Percentiles rank a stretch among this genome's conserved stretches.
Conservation (phyloP, 2,888 invertebrate genomes). For the Laspeyria flexula region DNA sequence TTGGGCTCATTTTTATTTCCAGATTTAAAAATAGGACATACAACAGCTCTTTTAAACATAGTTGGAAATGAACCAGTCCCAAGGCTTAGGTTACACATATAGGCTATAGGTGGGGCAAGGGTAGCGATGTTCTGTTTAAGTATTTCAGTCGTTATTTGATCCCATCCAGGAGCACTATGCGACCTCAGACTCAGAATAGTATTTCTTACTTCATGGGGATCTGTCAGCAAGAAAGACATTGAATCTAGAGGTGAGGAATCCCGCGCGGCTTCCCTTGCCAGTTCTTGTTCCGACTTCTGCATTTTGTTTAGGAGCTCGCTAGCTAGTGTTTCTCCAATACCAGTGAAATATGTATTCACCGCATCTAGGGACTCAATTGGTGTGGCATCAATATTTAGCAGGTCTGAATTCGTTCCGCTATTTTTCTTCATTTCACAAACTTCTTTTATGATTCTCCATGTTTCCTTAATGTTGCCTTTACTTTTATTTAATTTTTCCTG, state of each 20-base stretch:
- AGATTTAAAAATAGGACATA: neutral
- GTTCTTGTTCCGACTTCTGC: neutral
- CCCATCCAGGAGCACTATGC: conserved; percentile 1
- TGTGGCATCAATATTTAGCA: neutral
- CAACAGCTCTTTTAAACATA: conserved; percentile 2
- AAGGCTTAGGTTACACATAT: neutral
- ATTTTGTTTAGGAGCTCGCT: neutral
- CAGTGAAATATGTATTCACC: too few relatives aligned
- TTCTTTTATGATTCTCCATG: neutral
- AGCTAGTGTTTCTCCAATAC: neutral
- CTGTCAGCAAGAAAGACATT: neutral
- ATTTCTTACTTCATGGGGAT: neutral
- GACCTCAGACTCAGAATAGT: neutral
- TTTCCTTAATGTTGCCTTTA: neutral
- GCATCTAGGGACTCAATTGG: neutral
- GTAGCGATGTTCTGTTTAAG: neutral
- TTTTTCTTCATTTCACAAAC: neutral
- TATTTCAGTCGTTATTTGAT: neutral
- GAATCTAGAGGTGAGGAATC: neutral
- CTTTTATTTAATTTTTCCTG: neutral
- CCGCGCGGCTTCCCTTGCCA: neutral
- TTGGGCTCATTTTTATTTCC: neutral
- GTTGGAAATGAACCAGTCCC: neutral
- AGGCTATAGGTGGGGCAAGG: neutral
- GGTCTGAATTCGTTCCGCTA: neutral